Percentiles rank a stretch among this genome's conserved stretches.
These are phyloP conservation scores for Camponotus fellah DNA, from an alignment of 2,888 invertebrate genomes.

Conservation along the genomic window DNA sequence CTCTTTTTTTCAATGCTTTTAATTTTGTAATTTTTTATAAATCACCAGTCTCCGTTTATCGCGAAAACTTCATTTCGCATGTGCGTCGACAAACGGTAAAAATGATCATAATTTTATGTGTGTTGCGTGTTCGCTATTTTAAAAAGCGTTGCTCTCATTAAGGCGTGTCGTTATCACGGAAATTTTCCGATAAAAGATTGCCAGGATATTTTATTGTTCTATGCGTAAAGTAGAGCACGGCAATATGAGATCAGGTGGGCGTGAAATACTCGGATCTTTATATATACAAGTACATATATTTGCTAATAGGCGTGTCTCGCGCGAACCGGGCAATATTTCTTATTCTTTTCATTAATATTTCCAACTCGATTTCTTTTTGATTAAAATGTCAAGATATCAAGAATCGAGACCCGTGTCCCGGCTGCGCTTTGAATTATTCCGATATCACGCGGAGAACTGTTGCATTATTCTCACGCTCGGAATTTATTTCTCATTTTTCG, in stretches of 20 bases:
- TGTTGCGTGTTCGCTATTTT: not conserved
- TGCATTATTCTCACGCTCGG: not conserved
- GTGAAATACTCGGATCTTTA: not conserved
- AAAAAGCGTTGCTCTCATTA: conserved; percentile 14
- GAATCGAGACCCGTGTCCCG: not conserved
- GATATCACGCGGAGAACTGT: not conserved
- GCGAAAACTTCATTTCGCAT: conserved; percentile 15
- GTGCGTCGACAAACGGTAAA: not conserved
- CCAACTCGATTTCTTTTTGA: not conserved
- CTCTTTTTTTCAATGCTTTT: not conserved
- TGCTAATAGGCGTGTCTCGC: conserved; percentile 9
- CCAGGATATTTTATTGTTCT: not conserved
- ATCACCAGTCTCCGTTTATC: not conserved
- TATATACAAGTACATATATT: not conserved
- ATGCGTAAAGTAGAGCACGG: conserved; percentile 2
- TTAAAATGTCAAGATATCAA: conserved; percentile 20
- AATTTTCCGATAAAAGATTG: conserved; percentile 18
- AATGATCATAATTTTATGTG: not conserved
- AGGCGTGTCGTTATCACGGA: not conserved
- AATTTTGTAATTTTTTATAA: not conserved
- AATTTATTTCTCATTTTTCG: conserved; percentile 12
- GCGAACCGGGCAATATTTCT: not conserved
- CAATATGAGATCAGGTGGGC: not conserved
- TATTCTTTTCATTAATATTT: not conserved
- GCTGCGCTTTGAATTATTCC: not conserved